Evolutionary conservation across 1,140 invertebrate species (phyloP).

Genomic region (Teleopsis dalmanni): DNA sequence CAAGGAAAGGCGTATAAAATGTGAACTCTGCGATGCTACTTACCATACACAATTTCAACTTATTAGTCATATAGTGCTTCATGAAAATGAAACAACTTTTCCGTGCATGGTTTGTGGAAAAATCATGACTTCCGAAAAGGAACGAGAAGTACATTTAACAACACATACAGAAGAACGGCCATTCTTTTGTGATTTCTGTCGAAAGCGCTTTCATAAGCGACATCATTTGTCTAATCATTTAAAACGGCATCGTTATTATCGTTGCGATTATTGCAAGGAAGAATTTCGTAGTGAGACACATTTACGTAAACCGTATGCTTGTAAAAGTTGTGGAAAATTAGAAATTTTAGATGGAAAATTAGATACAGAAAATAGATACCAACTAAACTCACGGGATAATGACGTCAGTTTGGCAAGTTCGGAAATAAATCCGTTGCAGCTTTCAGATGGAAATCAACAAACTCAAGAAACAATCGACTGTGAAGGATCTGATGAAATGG

Average conservation of each 20-base stretch:
- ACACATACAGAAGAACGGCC: conserved; percentile 44
- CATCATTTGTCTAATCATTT: conserved; percentile 14
- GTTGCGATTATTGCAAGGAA: conserved; percentile 14
- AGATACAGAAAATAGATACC: too few relatives aligned
- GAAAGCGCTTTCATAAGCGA: conserved; percentile 13
- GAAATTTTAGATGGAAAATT: too few relatives aligned
- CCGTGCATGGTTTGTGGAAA: conserved; percentile 15
- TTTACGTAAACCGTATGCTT: conserved; percentile 12
- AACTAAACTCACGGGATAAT: neutral
- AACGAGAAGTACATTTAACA: conserved; percentile 22
- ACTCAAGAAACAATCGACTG: neutral
- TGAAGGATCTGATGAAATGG: conserved; percentile 4
- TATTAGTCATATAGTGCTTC: conserved; percentile 10
- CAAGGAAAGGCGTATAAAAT: conserved; percentile 50
- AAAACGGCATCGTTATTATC: conserved; percentile 19
- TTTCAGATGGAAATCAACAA: conserved; percentile 1
- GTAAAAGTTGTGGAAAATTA: conserved; percentile 5
- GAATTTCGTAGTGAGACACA: conserved; percentile 8
- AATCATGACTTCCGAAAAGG: conserved; percentile 1
- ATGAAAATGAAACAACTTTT: conserved; percentile 8
- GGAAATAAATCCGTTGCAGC: conserved; percentile 3
- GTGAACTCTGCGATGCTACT: conserved; percentile 45
- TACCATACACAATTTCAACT: conserved; percentile 10
- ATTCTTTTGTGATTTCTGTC: conserved; percentile 44
- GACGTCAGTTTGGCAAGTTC: neutral